Conservation (phyloP, 2,888 invertebrate species). For the Ochlodes sylvanus region DNA sequence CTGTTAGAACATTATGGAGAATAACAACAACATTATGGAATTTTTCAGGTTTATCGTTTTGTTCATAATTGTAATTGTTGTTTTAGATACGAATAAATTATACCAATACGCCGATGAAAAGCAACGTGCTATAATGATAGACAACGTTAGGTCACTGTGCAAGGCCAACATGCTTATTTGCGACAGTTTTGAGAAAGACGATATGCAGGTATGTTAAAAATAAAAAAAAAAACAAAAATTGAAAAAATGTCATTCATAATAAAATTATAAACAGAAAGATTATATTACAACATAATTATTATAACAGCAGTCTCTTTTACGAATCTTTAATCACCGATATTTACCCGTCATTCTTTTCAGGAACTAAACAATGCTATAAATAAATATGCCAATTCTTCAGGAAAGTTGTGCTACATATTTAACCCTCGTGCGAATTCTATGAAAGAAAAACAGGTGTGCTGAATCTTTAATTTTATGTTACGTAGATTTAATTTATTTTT, state of each 20-base stretch:
- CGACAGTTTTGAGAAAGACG: slow-evolving; percentile 39
- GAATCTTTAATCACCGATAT: no score
- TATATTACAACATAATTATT: no score
- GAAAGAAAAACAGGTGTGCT: slow-evolving; percentile 53
- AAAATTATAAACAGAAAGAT: slow-evolving; percentile 1
- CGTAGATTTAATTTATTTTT: no score
- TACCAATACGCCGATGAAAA: slow-evolving; percentile 47
- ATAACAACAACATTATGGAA: no score
- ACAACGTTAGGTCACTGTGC: slow-evolving; percentile 49
- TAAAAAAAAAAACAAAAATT: neutral
- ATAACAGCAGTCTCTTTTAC: no score
- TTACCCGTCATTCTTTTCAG: slow-evolving; percentile 44
- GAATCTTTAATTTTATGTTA: no score
- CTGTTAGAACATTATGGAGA: no score
- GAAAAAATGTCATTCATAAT: neutral
- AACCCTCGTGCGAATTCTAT: slow-evolving; percentile 48
- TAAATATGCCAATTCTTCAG: slow-evolving; percentile 52
- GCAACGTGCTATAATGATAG: slow-evolving; percentile 48
- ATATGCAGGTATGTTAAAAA: slow-evolving; percentile 41
- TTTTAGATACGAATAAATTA: slow-evolving; percentile 49
- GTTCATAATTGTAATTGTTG: neutral
- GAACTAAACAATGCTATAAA: slow-evolving; percentile 50
- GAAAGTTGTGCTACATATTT: slow-evolving; percentile 51
- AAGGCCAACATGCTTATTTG: slow-evolving; percentile 50
- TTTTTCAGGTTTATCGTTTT: no score